Evolutionary conservation across 1,140 invertebrate genomes (phyloP), one percentile per base, ranked within the genome.

Genomic region (Hydropsyche tenuis): DNA sequence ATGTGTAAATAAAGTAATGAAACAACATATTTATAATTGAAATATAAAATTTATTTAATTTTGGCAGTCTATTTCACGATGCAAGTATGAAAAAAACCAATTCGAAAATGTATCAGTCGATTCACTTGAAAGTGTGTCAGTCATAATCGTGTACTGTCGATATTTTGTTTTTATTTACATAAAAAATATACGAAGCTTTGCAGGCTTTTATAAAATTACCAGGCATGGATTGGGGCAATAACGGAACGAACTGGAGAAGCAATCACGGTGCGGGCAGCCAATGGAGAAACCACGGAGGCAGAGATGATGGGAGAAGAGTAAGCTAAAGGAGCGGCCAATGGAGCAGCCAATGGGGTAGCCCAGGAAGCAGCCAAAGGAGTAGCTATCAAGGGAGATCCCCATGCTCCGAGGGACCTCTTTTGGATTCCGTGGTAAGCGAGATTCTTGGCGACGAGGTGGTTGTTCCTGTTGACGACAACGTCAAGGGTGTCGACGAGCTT

Each of bases 381-480:
- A 16, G 16, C 12, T n/a, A n/a, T n/a, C 12, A 16, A 16, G 3
- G 45, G 12, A 48, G n/a, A n/a, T n/a, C n/a, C n/a, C n/a, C n/a
- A n/a, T n/a, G n/a, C n/a, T n/a, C 82, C 80, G 37, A 80, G 60
- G 72, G 63, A 53, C 42, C 81, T 79, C 22, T 80, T 69, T 66
- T 84, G 83, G 68, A 79, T 78, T 56, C 80, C 81, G 60, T 80
- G 76, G 22, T 53, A 66, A 60, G 80, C 78, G 5, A 81, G 73
- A 30, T 82, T 80, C 63, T 84, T 82, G 16, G 43, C 82, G 80
- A 14, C 79, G 81, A 42, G 81, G 80, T 69, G 70, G 45, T 76
- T 73, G 7, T 77, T 51, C 2, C 78, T 53, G 51, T 77, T 73
- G 12, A 79, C 71, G 18, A 79, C 56, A 42, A 78, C 69, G 12